Conservation (phyloP, 2,113 vertebrate genomes). For the Nerophis ophidion region DNA sequence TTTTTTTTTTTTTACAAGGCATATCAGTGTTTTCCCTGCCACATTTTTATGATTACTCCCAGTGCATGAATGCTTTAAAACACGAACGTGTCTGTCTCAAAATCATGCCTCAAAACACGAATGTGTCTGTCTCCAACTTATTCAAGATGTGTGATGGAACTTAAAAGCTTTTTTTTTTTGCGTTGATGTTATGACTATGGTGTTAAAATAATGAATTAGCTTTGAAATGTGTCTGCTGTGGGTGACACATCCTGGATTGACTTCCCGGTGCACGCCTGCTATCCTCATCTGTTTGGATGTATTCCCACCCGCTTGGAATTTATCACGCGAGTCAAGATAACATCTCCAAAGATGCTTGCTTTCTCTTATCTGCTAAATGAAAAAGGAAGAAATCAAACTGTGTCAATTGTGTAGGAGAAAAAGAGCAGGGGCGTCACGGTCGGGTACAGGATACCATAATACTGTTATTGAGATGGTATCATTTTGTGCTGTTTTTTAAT, state of each 20-base stretch:
- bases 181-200: neutral
- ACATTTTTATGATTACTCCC: neutral
- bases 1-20: neutral
- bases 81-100: too few relatives aligned
- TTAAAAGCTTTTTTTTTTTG: neutral
- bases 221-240: neutral
- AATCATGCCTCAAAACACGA: neutral
- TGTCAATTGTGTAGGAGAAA: constrained; percentile 7
- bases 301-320: constrained; percentile 13
- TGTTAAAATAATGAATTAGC: constrained; percentile 1
- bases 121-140: neutral
- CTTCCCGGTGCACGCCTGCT: neutral
- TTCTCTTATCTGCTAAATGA: constrained; percentile 22
- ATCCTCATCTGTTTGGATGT: constrained; percentile 5
- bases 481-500: too few relatives aligned
- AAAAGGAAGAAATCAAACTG: neutral
- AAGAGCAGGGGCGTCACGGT: constrained; percentile 2
- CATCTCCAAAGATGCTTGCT: constrained; percentile 9
- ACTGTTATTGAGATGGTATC: neutral
- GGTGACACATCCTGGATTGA: neutral
- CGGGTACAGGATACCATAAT: neutral
- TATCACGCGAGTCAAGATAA: neutral
- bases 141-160: neutral
- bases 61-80: neutral
- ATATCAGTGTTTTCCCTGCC: neutral